Evolutionary conservation across 1,140 invertebrate species (phyloP).

Genomic region (Hycleus cichorii): DNA sequence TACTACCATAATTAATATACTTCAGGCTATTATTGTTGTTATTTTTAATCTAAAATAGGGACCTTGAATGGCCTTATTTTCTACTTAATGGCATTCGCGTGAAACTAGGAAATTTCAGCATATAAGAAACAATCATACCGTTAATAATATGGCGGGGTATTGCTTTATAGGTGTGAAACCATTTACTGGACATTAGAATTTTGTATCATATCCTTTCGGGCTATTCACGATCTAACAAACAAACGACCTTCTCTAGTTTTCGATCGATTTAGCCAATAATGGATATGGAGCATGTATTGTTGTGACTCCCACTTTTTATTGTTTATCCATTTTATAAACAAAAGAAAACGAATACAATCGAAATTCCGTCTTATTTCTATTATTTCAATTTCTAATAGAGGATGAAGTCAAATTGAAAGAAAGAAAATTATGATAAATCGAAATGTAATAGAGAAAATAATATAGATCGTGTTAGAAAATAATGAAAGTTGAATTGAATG

Average conservation of each 20-base stretch:
- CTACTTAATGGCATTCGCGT: no score
- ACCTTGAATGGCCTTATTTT: constrained; percentile 4
- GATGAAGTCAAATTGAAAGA: no score
- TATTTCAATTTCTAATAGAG: no score
- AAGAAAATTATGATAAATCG: no score
- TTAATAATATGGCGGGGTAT: background rate
- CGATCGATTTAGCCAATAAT: background rate
- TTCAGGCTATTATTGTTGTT: background rate
- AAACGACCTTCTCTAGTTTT: constrained; percentile 3
- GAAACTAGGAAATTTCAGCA: background rate
- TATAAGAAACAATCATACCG: background rate
- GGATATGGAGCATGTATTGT: constrained; percentile 1
- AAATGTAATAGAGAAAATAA: no score
- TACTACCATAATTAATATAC: no score
- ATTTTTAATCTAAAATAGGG: background rate
- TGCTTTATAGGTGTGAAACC: constrained; percentile 8
- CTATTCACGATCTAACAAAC: constrained; percentile 2
- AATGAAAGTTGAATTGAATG: no score
- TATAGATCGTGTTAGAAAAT: no score
- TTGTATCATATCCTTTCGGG: background rate
- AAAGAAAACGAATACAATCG: no score
- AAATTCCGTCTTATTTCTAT: no score
- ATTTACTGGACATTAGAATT: background rate
- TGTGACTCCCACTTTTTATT: background rate
- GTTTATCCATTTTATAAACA: no score